Evolutionary conservation across 1,140 invertebrate genomes (phyloP), one percentile per base, ranked within the genome.

Genomic region (Acromyrmex charruanus): DNA sequence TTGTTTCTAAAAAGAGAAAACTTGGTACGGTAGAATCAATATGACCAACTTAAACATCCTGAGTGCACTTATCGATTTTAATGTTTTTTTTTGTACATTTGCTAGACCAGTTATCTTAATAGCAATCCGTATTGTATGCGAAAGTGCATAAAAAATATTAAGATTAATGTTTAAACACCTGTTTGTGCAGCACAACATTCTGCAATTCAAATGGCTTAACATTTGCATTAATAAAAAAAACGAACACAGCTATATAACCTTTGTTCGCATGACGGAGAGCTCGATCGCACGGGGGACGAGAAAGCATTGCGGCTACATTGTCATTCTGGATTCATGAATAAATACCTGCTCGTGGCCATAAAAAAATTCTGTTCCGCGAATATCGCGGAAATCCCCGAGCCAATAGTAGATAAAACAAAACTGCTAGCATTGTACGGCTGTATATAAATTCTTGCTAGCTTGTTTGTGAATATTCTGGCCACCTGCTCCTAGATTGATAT

Each of bases 401-500:
- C 90, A 88, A 87, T 89, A 58, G 74, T 68, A 87, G 87, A 87
- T 87, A 90, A 91, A 91, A 87, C 77, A 91, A 89, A 81, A 89
- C 51, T 72, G 39, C 58, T 25, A 44, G 59, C 55, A 55, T 31
- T 25, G 69, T 4, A 21, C 80, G 59, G 55, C 39, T 66, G 74
- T 89, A 86, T 88, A 89, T 91, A 91, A 91, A 91, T 91, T 91
- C 81, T 79, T 89, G 81, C 59, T 69, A 74, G 61, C 72, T 65
- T 88, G 88, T 91, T 88, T 63, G 81, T 51, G 89, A 72, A 89
- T 91, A 80, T 86, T 89, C 55, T 28, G 86, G 82, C 88, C 86
- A 91, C 88, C 90, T 91, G 90, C 86, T 89, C 86, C 90, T 91
- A 88, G 79, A 91, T 91, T 89, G 90, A 91, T 89, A 87, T 82